Base-by-base conservation (phyloP, 1,140 invertebrate genomes). In the Chrysomallon squamiferum region DNA sequence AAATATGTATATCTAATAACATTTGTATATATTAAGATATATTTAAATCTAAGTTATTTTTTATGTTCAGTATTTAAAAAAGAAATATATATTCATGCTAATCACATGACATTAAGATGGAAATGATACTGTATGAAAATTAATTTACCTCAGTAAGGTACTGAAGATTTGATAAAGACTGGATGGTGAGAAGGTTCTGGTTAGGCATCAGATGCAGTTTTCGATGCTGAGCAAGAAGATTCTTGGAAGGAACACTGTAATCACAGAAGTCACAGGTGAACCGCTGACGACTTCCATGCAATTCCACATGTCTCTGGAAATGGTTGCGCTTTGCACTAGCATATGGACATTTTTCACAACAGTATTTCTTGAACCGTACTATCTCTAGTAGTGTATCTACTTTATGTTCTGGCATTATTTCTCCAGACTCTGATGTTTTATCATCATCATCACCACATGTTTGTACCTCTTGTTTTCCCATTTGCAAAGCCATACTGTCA, bases 241-340 rank as follows among this genome's bases (percentile, higher is more conserved):
- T 82, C 66, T 82, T 75, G 64, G 74, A 77, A 7, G 83, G 93
- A 0, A 95, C 93, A 1, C 93, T 93, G 83, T 95, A 96, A 84
- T 95, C 93, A 82, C 94, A 96, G 5, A 90, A 88, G 66, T 92
- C 90, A 85, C 94, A 96, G 65, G 90, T 91, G 82, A 93, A 95
- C 66, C 91, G 89, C 81, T 94, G 92, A 69, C 92, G 91, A 0
- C 93, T 92, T 7, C 93, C 93, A 80, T 96, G 94, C 2, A 95
- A 83, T 6, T 90, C 90, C 67, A 93, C 84, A 84, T 95, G 94
- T 18, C 93, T 89, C 76, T 92, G 91, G 79, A 93, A 95, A 79
- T 95, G 93, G 73, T 93, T 91, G 38, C 91, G 86, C 83, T 95
- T 95, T 75, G 93, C 92, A 84, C 95, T 95, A 0, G 92, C 92